Evolutionary conservation across 2,888 invertebrate genomes (phyloP).

Genomic region (Leptinotarsa haldemani): DNA sequence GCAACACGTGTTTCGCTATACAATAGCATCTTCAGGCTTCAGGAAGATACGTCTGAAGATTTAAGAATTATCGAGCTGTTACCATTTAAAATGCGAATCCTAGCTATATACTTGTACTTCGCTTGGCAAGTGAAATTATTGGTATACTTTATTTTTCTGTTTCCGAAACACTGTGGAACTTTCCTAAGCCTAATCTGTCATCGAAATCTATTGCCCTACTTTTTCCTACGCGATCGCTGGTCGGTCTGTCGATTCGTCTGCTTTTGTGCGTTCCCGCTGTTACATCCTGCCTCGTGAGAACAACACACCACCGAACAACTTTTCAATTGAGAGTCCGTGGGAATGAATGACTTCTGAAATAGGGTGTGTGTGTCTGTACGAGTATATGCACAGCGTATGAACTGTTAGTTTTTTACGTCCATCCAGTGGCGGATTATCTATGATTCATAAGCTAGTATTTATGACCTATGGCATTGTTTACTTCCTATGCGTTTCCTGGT

Average conservation of each 20-base stretch:
- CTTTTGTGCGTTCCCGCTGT: conserved; percentile 30
- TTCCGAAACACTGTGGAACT: background rate
- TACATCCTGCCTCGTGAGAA: conserved; percentile 43
- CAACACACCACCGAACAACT: conserved; percentile 28
- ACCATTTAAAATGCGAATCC: too few species aligned
- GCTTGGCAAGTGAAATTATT: too few species aligned
- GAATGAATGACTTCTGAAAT: conserved; percentile 18
- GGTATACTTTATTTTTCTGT: background rate
- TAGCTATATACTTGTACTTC: too few species aligned
- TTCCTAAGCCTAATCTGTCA: background rate
- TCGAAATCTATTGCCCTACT: conserved; percentile 2
- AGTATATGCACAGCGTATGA: background rate
- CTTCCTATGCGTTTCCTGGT: background rate
- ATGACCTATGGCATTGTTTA: background rate
- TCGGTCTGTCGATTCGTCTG: conserved; percentile 33
- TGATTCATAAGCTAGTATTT: conserved; percentile 6
- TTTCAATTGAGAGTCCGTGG: conserved; percentile 24
- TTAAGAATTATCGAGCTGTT: too few species aligned
- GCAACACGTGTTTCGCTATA: too few species aligned
- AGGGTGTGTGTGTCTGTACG: conserved; percentile 17
- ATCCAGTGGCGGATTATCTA: conserved; percentile 10
- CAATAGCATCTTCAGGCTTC: too few species aligned
- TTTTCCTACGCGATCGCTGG: conserved; percentile 21
- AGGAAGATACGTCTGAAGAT: too few species aligned
- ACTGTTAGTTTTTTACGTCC: conserved; percentile 15